Conservation (phyloP, 2,797 vertebrate genomes). For the Lagodon rhomboides region DNA sequence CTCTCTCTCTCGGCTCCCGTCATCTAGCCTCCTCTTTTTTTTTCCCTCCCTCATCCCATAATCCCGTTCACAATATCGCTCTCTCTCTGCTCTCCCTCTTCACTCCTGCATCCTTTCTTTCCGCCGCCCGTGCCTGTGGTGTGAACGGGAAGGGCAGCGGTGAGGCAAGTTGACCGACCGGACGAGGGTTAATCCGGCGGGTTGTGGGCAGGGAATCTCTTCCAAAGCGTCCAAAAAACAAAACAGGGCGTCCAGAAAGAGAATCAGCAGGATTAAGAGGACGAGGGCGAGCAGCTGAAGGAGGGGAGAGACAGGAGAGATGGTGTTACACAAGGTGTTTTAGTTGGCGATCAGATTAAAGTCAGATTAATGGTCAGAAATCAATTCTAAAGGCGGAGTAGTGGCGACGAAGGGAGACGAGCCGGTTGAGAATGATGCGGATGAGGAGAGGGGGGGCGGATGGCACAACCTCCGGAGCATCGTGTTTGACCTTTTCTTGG, state of each 20-base stretch:
- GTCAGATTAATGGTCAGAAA: conserved; percentile 47
- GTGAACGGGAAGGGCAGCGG: not conserved
- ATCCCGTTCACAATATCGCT: conserved; percentile 27
- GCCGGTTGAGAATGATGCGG: not conserved
- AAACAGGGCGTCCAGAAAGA: conserved; percentile 32
- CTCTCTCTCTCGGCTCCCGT: not conserved
- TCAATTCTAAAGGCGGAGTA: conserved; percentile 16
- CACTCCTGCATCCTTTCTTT: conserved; percentile 9
- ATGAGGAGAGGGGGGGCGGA: conserved; percentile 1
- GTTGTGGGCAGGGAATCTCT: conserved; percentile 21
- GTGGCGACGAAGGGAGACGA: not conserved
- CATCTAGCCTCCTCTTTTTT: conserved; percentile 20
- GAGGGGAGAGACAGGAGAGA: conserved; percentile 11
- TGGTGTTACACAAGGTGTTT: conserved; percentile 32
- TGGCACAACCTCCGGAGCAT: conserved; percentile 4
- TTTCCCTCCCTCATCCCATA: conserved; percentile 39
- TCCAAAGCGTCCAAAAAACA: conserved; percentile 21
- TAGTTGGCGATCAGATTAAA: conserved; percentile 37
- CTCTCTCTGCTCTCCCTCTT: conserved; percentile 5
- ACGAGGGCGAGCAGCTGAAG: not conserved
- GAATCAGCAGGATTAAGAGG: conserved; percentile 13
- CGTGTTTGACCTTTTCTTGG: conserved; percentile 58
- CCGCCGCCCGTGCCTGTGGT: conserved; percentile 5
- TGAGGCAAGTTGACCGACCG: not conserved
- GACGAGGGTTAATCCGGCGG: conserved; percentile 47